These are phyloP conservation scores for Erethizon dorsatum DNA, from an alignment of 2,797 vertebrate genomes.

Conservation along the genomic window DNA sequence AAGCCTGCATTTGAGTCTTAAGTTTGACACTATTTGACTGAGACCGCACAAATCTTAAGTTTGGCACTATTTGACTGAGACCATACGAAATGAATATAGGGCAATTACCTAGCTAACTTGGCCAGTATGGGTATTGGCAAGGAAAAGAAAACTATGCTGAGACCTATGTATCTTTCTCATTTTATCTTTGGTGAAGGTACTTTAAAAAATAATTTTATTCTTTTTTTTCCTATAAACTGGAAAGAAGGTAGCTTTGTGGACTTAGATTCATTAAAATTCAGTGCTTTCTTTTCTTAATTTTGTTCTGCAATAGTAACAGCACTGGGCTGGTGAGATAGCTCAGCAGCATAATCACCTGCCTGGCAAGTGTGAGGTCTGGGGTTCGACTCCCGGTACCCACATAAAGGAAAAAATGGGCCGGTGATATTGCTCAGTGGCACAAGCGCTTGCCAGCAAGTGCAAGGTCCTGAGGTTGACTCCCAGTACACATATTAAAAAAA, in stretches of 20 bases:
- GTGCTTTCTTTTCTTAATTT: conserved; percentile 21
- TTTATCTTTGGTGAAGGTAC: conserved; percentile 25
- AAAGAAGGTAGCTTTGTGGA: conserved; percentile 9
- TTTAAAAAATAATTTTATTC: conserved; percentile 27
- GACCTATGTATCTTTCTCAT: neutral
- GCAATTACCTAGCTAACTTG: conserved; percentile 1
- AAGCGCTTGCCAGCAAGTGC: no score
- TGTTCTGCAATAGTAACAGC: neutral
- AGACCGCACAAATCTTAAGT: neutral
- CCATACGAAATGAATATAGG: neutral
- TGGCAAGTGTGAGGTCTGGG: no score
- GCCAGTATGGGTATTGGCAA: conserved; percentile 28
- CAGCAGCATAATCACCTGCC: no score
- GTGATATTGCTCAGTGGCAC: no score
- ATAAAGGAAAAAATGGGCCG: no score
- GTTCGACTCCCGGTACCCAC: no score
- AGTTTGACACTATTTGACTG: neutral
- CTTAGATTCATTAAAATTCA: conserved; percentile 41
- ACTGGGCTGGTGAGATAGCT: no score
- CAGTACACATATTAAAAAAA: no score
- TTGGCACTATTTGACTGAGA: neutral
- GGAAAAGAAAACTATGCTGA: neutral
- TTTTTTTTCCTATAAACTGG: neutral
- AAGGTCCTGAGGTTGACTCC: no score
- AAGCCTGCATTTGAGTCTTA: neutral